Evolutionary conservation across 2,888 invertebrate genomes (phyloP).

Genomic region (Acleris emargana): DNA sequence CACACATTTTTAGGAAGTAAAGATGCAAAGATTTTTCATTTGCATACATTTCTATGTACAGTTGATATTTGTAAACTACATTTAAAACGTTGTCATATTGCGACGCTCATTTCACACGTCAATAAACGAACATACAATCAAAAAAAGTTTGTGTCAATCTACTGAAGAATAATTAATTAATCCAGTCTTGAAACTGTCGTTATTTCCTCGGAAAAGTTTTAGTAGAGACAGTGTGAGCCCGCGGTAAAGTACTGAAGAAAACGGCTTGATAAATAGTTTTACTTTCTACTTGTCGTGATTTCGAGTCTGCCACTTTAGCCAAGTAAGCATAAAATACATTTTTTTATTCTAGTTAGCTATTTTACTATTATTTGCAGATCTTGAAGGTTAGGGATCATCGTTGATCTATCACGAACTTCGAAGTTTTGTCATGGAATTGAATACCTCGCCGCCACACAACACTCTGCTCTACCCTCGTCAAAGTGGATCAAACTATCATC

Average conservation of each 20-base stretch:
- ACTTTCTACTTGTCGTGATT: background rate
- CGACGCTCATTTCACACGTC: too few relatives aligned
- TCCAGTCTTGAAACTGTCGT: too few relatives aligned
- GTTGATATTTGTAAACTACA: too few relatives aligned
- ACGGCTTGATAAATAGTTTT: background rate
- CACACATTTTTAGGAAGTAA: too few relatives aligned
- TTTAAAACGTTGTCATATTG: too few relatives aligned
- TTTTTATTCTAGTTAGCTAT: background rate
- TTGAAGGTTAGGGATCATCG: conserved; percentile 5
- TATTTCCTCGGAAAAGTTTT: too few relatives aligned
- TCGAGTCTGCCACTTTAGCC: background rate
- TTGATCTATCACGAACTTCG: conserved; percentile 27
- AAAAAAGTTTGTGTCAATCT: too few relatives aligned
- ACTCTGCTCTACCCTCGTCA: conserved; percentile 33
- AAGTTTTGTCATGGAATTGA: conserved; percentile 25
- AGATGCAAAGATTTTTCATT: too few relatives aligned
- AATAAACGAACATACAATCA: too few relatives aligned
- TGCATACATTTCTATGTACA: too few relatives aligned
- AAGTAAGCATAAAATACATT: background rate
- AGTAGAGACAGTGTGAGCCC: too few relatives aligned
- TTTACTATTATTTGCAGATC: background rate
- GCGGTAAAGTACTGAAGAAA: background rate
- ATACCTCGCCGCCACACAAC: conserved; percentile 3
- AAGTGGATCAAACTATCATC: conserved; percentile 37
- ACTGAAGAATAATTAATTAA: too few relatives aligned